Evolutionary conservation across 2,888 invertebrate species (phyloP).

Genomic region (Phaedon cochleariae): DNA sequence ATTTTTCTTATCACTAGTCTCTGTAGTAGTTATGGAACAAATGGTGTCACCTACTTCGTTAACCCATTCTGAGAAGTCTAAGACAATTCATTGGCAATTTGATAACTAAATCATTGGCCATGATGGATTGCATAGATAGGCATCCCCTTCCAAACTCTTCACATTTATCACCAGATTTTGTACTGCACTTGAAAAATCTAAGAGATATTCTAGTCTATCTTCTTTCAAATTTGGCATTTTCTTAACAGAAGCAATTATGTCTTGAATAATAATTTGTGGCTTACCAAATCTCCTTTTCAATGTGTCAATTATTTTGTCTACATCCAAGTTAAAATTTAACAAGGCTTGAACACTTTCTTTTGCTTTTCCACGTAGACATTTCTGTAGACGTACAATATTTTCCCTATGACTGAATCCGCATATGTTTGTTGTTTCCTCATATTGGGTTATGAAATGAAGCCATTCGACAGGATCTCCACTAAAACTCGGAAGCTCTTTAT

Average conservation of each 20-base stretch:
- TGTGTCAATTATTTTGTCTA: not conserved
- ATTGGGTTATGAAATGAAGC: slow-evolving; percentile 5
- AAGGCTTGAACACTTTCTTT: not conserved
- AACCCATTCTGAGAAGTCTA: slow-evolving; percentile 5
- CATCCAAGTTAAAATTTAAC: not conserved
- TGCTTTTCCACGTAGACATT: slow-evolving; percentile 1
- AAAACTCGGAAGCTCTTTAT: slow-evolving; percentile 11
- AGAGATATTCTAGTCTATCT: not conserved
- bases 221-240: not conserved
- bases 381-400: slow-evolving; percentile 2
- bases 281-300: slow-evolving; percentile 9
- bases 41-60: not conserved
- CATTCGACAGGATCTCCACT: slow-evolving; percentile 6
- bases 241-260: not conserved
- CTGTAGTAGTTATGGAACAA: not conserved
- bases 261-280: slow-evolving; percentile 16
- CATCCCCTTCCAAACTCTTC: not conserved
- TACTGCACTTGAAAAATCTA: not conserved
- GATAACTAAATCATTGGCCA: not conserved
- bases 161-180: slow-evolving; percentile 4
- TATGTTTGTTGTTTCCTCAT: not conserved
- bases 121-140: slow-evolving; percentile 7
- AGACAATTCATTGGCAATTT: not conserved
- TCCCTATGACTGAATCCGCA: not conserved
- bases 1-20: not conserved